Percentiles rank a stretch among this genome's conserved stretches.
Conservation (phyloP, 1,140 invertebrate genomes). For the Orius laevigatus region DNA sequence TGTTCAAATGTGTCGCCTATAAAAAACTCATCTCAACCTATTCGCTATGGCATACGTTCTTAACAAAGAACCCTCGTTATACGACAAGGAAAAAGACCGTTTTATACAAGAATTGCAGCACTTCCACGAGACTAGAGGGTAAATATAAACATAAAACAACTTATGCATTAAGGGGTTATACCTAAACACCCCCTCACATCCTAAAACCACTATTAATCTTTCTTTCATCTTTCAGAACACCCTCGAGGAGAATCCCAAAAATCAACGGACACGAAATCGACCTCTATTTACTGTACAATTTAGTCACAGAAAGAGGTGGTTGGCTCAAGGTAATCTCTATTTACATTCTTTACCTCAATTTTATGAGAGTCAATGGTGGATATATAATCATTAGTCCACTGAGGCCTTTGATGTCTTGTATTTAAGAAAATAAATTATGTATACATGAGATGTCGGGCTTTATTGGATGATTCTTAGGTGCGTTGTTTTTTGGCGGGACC, state of each 20-base stretch:
- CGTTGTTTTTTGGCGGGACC: too few species aligned
- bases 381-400: too few species aligned
- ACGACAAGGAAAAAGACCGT: constrained; percentile 23
- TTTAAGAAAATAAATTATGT: too few species aligned
- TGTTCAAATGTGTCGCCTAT: too few species aligned
- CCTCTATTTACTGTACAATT: constrained; percentile 72
- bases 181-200: background rate
- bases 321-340: constrained; percentile 65
- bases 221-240: constrained; percentile 42
- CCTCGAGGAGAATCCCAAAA: constrained; percentile 55
- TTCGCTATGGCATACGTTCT: too few species aligned
- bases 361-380: too few species aligned
- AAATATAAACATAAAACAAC: constrained; percentile 26
- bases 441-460: too few species aligned
- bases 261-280: constrained; percentile 81
- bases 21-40: too few species aligned
- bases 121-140: constrained; percentile 74
- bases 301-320: constrained; percentile 80
- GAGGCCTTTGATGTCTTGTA: too few species aligned
- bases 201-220: background rate
- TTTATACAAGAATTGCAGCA: constrained; percentile 66
- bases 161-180: background rate
- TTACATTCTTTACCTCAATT: constrained; percentile 3
- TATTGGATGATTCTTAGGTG: too few species aligned
- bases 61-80: background rate